A percentile compares a stretch with the other conserved stretches of the same genome.
phyloP scores from a whole-genome alignment of 1,140 invertebrate genomes.

The Xylocopa sonorina region DNA sequence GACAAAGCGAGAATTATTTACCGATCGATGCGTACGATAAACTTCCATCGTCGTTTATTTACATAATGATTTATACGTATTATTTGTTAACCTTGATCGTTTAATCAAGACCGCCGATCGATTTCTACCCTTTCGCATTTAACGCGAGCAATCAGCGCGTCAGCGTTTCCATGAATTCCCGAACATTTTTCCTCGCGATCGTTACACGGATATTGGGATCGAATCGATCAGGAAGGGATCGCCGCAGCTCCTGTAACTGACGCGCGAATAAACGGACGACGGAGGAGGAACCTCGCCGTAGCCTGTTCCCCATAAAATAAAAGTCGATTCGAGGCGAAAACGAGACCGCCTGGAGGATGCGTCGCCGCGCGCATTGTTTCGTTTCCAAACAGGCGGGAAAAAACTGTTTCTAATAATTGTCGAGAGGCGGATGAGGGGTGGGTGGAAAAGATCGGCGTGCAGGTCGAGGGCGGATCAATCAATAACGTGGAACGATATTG shows the following conservation, averaged over 20 bases:
- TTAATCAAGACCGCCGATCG: conserved; percentile 30
- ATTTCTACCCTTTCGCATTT: too few species aligned
- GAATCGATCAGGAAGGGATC: not conserved
- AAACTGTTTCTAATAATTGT: conserved; percentile 16
- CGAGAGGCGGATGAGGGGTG: not conserved
- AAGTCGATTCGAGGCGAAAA: not conserved
- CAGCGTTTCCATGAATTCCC: not conserved
- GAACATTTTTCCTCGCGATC: not conserved
- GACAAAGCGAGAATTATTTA: conserved; percentile 35
- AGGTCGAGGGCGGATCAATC: conserved; percentile 11
- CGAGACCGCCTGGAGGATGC: not conserved
- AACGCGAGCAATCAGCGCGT: too few species aligned
- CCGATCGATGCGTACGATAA: conserved; percentile 21
- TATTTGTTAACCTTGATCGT: conserved; percentile 23
- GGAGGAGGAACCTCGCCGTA: too few species aligned
- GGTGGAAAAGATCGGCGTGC: too few species aligned
- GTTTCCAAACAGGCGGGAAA: not conserved
- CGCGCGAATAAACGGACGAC: too few species aligned
- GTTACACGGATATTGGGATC: not conserved
- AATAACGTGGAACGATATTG: conserved; percentile 24
- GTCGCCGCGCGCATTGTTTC: not conserved
- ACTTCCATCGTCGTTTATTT: conserved; percentile 22
- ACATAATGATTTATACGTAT: conserved; percentile 42
- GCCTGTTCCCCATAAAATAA: not conserved
- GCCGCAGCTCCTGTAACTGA: not conserved